Conservation (phyloP, 2,797 vertebrate genomes). For the Peromyscus aztecus region DNA sequence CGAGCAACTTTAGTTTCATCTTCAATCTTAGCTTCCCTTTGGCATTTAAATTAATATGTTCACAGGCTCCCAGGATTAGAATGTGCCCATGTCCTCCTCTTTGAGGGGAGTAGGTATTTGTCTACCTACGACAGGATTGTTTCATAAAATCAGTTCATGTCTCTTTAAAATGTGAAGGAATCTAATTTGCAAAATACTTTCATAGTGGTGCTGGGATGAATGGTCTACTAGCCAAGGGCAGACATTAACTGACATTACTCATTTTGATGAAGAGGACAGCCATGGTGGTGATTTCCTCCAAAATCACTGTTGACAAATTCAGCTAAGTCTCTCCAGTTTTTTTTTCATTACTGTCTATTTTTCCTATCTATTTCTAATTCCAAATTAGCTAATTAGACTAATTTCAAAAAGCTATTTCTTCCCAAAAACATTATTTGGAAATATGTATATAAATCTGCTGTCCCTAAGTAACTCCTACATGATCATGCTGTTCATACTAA, state of each 20-base stretch:
- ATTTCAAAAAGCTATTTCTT: conserved; percentile 54
- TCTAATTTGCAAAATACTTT: conserved; percentile 70
- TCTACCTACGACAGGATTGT: neutral
- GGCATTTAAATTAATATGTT: neutral
- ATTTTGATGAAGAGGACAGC: conserved; percentile 26
- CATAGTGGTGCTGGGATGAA: conserved; percentile 21
- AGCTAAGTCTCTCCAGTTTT: neutral
- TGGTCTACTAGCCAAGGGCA: conserved; percentile 51
- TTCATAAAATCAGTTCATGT: conserved; percentile 75
- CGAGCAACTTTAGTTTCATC: neutral
- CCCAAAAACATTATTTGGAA: conserved; percentile 1
- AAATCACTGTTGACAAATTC: conserved; percentile 22
- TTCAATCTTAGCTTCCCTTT: neutral
- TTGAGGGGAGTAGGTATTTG: neutral
- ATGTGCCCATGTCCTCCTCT: neutral
- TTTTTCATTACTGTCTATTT: conserved; percentile 12
- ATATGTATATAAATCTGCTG: conserved; percentile 36
- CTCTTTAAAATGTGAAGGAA: conserved; percentile 78
- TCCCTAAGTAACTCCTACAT: neutral
- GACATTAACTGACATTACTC: conserved; percentile 44
- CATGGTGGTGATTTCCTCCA: neutral
- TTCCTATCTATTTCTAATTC: neutral
- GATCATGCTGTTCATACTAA: neutral
- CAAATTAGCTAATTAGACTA: no score
- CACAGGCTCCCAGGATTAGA: neutral